Evolutionary conservation across 2,797 vertebrate genomes (phyloP), one percentile per base, ranked within the genome.

Genomic region (Sebastes hubbsi): DNA sequence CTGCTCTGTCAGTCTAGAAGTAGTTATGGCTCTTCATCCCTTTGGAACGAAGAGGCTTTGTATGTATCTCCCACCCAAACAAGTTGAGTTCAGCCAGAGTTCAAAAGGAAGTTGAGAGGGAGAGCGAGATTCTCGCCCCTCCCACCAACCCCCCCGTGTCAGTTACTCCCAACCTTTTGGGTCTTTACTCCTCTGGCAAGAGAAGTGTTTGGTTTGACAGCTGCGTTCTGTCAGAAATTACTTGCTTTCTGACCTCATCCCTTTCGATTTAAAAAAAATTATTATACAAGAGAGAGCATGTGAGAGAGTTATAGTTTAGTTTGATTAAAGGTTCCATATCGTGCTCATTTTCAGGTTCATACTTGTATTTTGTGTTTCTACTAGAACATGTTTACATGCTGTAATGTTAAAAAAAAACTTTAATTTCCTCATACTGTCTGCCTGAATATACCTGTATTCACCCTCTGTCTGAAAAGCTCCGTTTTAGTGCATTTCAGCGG

Each of bases 1-100:
- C 75, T 80, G 62, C 70, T 85, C 77, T 56, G 84, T 88, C 89
- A 78, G 62, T 84, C 74, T 69, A 52, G 29, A 82, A 70, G 81
- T 55, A 74, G 75, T 85, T 74, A 29, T 81, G 81, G 75, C 64
- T 75, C 76, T 83, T 86, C 78, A 80, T 84, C 77, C 86, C 77
- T 87, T 54, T 55, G 0, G 6, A 84, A 72, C 34, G 14, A 75
- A 84, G 80, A 84, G 10, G 64, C 80, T 90, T 84, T 84, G 83
- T 89, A 77, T 86, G 3, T 74, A 75, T 85, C 69, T 84, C 58
- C 71, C 69, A 66, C 86, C 80, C 80, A 88, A 93, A 88, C 86
- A 87, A 71, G 66, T 30, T 14, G 68, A 87, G 91, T 93, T 95
- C 92, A 93, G 74, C 79, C 77, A 87, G 81, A 91, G 94, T 93